Evolutionary conservation across 2,888 invertebrate genomes (phyloP), one percentile per base, ranked within the genome.

Genomic region (Anoncus sp.): DNA sequence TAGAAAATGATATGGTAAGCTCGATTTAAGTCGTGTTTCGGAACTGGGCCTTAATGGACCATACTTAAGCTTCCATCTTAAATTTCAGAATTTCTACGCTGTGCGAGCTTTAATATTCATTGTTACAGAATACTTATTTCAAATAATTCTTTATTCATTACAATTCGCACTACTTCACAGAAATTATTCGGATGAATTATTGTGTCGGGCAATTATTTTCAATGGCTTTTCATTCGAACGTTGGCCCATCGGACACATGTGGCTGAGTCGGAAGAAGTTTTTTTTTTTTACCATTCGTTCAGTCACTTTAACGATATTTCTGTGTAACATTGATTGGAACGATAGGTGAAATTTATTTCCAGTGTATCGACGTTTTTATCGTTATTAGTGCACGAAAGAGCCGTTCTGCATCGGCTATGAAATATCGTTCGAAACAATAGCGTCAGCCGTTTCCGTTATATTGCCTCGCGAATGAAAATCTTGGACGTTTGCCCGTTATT

Each of bases 401-500:
- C 20, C 6, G 31, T 22, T 20, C 57, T 49, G 60, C 45, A 38
- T 35, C 51, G 35, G 45, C 35, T 57, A 69, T 77, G 73, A 74
- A 74, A 77, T 74, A 77, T 70, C 59, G 45, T 38, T 65, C n/a
- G 51, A n/a, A 65, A 74, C 67, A 77, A 63, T 69, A 27, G 27
- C 45, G 59, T 60, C 65, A 31, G 53, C 47, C 51, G 43, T 53
- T 74, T 65, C 20, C n/a, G n/a, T 65, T 74, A 74, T 59, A 70
- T 74, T 77, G 16, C 49, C 38, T 47, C 22, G 45, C 27, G 45
- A 69, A 77, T 63, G 57, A 62, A 45, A 51, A 51, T 63, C 73
- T 77, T 77, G 77, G 69, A 69, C 45, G 65, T 45, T 70, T 69
- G 77, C 69, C 65, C 73, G 18, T 60, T 63, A 47, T 60, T 53